phyloP scores from a whole-genome alignment of 2,888 invertebrate genomes.

The Volucella bombylans region DNA sequence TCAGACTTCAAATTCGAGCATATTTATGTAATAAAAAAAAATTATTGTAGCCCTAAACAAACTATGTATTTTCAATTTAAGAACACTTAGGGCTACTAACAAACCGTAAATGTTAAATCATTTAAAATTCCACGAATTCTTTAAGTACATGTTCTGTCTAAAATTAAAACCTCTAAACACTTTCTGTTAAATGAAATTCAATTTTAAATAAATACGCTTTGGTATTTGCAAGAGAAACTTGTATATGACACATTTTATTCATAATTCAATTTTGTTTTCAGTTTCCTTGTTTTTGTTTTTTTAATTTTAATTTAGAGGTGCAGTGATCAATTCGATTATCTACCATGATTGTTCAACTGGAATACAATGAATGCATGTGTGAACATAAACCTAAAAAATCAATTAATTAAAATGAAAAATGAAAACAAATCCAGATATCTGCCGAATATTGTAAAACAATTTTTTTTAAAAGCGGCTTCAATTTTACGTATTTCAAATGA shows the following conservation, averaged over 20 bases:
- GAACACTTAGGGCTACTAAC: no score
- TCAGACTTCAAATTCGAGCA: no score
- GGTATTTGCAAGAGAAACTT: conserved; percentile 26
- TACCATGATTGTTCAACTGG: conserved; percentile 70
- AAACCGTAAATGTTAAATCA: no score
- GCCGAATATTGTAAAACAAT: conserved; percentile 38
- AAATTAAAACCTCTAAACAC: not conserved
- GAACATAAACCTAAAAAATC: conserved; percentile 1
- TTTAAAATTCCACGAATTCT: no score
- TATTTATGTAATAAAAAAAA: no score
- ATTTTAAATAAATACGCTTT: conserved; percentile 37
- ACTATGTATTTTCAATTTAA: no score
- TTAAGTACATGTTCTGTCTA: not conserved
- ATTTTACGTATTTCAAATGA: conserved; percentile 9
- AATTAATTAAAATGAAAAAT: not conserved
- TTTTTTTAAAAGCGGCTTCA: not conserved
- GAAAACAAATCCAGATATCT: not conserved
- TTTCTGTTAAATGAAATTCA: conserved; percentile 52
- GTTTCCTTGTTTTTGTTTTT: conserved; percentile 28
- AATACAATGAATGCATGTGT: conserved; percentile 27
- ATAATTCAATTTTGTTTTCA: conserved; percentile 2
- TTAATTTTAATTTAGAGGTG: conserved; percentile 73
- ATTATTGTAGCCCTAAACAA: no score
- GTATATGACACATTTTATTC: not conserved
- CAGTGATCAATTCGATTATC: conserved; percentile 77